Evolutionary conservation across 2,888 invertebrate genomes (phyloP), one percentile per base, ranked within the genome.

Genomic region (Neria commutata): DNA sequence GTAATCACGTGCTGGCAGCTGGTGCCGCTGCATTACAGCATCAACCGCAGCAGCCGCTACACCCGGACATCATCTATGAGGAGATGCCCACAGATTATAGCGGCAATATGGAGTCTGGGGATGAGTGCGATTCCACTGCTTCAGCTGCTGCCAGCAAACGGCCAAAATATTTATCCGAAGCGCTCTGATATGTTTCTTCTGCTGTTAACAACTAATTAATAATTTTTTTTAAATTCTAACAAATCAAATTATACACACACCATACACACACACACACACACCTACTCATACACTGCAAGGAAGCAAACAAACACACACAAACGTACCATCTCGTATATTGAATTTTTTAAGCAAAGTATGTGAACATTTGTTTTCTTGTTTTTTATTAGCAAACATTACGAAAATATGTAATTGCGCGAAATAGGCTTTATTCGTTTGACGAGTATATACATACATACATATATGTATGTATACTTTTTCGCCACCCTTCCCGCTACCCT

Each of bases 81-180:
- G 81, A 80, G 61, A 66, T 76, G 66, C 79, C 79, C 55, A 78
- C 79, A 25, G 80, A 80, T 63, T 80, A 78, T 58, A 80, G 77
- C 63, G 79, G 78, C 49, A 76, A 76, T 62, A 75, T 75, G 56
- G 78, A 77, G 55, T 69, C 72, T 56, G 71, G 70, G n/a, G 79
- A 78, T 59, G 81, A 81, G 58, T 71, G 69, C 63, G 80, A 79
- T 61, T 72, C 73, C 45, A 65, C 56, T 57, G 54, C 19, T 19
- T 5, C 54, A 48, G 58, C 63, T 19, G 47, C 37, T 37, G 67
- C 60, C 48, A 68, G 76, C 73, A 83, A 79, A 71, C 73, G 81
- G 63, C 74, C 79, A 63, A 81, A 81, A 72, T 81, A 78, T 64
- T 68, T 76, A 34, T 74, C 77, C 33, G 80, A 80, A 68, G 78